A percentile compares a stretch with the other conserved stretches of the same genome.
Evolutionary conservation across 2,797 vertebrate genomes (phyloP).

Genomic region (Callimico goeldii): DNA sequence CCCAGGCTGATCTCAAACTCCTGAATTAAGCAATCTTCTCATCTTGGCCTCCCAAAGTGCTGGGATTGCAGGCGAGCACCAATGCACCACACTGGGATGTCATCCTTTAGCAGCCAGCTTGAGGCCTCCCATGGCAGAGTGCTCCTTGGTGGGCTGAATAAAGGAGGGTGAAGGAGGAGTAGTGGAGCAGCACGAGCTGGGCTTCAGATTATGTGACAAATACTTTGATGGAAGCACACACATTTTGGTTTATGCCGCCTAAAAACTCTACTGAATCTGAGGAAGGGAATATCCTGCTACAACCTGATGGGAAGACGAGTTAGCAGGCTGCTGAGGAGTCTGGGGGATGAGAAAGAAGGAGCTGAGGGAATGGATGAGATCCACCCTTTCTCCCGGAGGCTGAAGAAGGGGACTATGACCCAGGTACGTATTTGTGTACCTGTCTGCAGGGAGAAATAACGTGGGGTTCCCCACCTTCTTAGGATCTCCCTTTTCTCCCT

Average conservation of each 20-base stretch:
- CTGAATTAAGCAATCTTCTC: no score
- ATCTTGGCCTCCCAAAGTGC: no score
- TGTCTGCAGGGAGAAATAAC: not conserved
- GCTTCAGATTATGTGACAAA: conserved; percentile 76
- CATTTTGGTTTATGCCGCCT: conserved; percentile 78
- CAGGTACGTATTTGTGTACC: not conserved
- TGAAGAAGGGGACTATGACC: not conserved
- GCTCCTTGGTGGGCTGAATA: not conserved
- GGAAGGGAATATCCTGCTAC: conserved; percentile 47
- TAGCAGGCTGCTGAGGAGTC: not conserved
- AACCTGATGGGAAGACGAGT: not conserved
- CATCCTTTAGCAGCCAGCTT: not conserved
- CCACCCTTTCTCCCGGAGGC: not conserved
- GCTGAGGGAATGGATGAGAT: not conserved
- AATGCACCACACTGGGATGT: not conserved
- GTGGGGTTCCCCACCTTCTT: not conserved
- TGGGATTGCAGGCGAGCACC: not conserved
- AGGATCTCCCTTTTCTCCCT: not conserved
- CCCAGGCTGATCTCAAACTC: no score
- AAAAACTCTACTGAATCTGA: conserved; percentile 75
- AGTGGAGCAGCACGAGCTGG: conserved; percentile 32
- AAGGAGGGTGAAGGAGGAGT: not conserved
- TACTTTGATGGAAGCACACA: conserved; percentile 80
- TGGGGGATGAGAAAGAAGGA: not conserved
- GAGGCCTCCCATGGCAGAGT: not conserved